Percentiles rank a stretch among this genome's conserved stretches.
These are phyloP conservation scores for Thecocarcelia acutangulata DNA, from an alignment of 2,888 invertebrate species.

Conservation along the genomic window DNA sequence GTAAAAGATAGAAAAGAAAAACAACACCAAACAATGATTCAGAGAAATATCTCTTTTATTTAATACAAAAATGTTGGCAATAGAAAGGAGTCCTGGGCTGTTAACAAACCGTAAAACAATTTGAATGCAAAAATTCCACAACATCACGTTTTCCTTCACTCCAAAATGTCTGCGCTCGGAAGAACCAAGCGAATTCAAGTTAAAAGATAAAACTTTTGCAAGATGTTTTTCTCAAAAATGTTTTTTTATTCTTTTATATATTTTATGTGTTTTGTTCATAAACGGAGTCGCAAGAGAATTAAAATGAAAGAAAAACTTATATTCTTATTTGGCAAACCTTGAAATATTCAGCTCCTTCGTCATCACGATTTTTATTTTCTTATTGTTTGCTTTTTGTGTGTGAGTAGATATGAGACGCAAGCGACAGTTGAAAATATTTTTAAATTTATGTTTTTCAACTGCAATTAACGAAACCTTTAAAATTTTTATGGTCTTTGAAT, in stretches of 20 bases:
- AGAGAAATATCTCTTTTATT: constrained; percentile 34
- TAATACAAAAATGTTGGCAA: constrained; percentile 16
- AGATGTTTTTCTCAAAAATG: background rate
- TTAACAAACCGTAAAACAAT: constrained; percentile 41
- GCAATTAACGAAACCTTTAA: constrained; percentile 14
- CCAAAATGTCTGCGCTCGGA: constrained; percentile 30
- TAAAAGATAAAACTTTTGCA: constrained; percentile 8
- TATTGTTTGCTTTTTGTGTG: background rate
- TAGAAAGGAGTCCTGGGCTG: constrained; percentile 13
- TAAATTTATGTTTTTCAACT: constrained; percentile 15
- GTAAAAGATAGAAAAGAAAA: background rate
- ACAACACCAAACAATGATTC: constrained; percentile 18
- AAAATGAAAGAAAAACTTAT: constrained; percentile 9
- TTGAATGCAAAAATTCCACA: constrained; percentile 37
- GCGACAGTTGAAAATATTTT: background rate
- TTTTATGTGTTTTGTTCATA: background rate
- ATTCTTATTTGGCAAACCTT: constrained; percentile 44
- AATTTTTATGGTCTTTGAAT: background rate
- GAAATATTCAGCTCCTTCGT: constrained; percentile 25
- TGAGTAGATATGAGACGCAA: background rate
- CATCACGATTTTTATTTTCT: background rate
- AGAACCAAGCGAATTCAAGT: background rate
- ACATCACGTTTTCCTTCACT: constrained; percentile 54
- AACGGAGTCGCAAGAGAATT: constrained; percentile 26
- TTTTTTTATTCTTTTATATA: background rate